Evolutionary conservation across 2,113 vertebrate genomes (phyloP).

Genomic region (Mastomys coucha): DNA sequence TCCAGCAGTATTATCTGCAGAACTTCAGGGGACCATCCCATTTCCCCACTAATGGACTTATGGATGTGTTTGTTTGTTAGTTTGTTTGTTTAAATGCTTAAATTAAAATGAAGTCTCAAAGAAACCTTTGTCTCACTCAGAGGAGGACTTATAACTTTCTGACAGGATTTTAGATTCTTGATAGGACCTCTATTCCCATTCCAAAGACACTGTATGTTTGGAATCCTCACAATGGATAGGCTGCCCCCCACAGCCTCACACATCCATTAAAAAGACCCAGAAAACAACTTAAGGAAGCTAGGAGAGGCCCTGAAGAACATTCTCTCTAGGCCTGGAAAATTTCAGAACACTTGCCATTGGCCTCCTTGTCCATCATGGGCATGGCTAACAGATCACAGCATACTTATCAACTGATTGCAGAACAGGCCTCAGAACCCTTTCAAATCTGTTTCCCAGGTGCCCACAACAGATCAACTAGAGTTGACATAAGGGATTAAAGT

Average conservation of each 20-base stretch:
- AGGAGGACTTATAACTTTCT: neutral
- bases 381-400: neutral
- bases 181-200: neutral
- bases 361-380: neutral
- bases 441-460: conserved; percentile 27
- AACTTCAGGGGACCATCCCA: neutral
- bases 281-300: neutral
- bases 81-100: neutral
- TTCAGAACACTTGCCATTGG: conserved; percentile 12
- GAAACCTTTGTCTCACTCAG: neutral
- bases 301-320: neutral
- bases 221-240: neutral
- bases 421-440: conserved; percentile 21
- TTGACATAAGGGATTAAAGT: conserved; percentile 53
- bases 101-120: conserved; percentile 1
- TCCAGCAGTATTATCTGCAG: neutral
- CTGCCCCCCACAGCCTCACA: neutral
- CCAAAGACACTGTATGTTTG: neutral
- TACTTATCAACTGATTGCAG: conserved; percentile 1
- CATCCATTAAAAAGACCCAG: neutral
- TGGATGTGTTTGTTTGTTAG: too few relatives aligned
- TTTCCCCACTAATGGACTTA: neutral
- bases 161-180: neutral
- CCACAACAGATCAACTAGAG: neutral
- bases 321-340: conserved; percentile 33